These are phyloP conservation scores for Typhlomys cinereus DNA, from an alignment of 2,113 vertebrate genomes.

Conservation along the genomic window DNA sequence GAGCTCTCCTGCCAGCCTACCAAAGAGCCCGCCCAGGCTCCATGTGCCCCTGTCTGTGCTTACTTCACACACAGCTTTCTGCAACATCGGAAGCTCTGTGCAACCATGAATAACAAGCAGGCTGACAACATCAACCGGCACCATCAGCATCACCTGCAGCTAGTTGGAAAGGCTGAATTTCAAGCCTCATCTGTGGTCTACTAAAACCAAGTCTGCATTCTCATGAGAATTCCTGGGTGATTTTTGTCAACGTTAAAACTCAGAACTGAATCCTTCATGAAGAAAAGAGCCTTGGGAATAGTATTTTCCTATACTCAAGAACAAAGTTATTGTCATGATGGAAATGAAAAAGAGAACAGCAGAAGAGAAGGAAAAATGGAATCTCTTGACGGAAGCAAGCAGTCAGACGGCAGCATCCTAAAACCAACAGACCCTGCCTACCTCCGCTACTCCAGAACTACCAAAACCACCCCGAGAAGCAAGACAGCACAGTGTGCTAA, in stretches of 20 bases:
- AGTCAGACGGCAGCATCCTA: neutral
- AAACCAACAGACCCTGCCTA: neutral
- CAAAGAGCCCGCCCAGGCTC: neutral
- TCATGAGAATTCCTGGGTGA: neutral
- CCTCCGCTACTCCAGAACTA: neutral
- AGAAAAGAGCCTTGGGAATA: neutral
- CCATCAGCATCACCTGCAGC: too few species aligned
- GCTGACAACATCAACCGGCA: neutral
- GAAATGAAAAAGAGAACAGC: neutral
- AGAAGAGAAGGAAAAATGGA: neutral
- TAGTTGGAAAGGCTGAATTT: neutral
- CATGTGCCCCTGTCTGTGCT: rapidly evolving
- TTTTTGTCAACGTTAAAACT: neutral
- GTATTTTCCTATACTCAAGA: neutral
- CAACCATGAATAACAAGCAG: neutral
- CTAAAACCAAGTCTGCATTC: neutral
- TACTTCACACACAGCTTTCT: neutral
- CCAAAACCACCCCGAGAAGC: neutral
- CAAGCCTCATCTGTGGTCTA: neutral
- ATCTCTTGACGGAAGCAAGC: neutral
- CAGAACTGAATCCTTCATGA: neutral
- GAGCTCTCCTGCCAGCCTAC: neutral
- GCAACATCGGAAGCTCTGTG: neutral
- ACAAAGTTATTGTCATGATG: neutral
- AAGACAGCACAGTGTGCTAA: neutral